A percentile compares a stretch with the other conserved stretches of the same genome.
These are phyloP conservation scores for Clarias platycephalus DNA, from an alignment of 2,797 vertebrate genomes.

Conservation along the genomic window DNA sequence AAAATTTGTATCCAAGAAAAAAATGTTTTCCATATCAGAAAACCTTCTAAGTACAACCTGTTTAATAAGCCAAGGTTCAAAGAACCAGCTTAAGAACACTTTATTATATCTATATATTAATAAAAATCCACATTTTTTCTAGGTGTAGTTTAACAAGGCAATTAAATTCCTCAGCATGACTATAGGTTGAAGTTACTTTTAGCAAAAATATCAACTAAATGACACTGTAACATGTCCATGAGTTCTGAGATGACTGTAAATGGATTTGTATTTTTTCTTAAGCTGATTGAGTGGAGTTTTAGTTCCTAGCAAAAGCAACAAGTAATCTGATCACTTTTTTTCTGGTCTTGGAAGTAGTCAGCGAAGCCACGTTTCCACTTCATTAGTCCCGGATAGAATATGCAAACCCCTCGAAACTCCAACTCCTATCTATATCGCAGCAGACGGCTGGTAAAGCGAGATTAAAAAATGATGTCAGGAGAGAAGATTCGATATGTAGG, in stretches of 20 bases:
- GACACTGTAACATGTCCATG: not conserved
- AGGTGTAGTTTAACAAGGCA: not conserved
- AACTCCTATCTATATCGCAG: conserved; percentile 42
- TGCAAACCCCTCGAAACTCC: conserved; percentile 40
- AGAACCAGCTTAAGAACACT: not conserved
- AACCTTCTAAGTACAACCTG: not conserved
- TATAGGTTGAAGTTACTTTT: not conserved
- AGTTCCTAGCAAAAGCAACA: not conserved
- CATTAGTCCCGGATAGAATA: conserved; percentile 40
- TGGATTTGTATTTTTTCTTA: not conserved
- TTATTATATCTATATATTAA: not conserved
- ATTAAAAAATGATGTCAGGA: conserved; percentile 67
- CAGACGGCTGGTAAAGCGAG: conserved; percentile 57
- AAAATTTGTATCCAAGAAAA: not conserved
- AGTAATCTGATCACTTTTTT: not conserved
- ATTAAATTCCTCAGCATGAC: not conserved
- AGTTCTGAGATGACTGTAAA: not conserved
- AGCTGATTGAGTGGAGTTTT: not conserved
- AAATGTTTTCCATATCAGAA: not conserved
- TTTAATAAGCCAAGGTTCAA: not conserved
- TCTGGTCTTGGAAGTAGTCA: not conserved
- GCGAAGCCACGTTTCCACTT: conserved; percentile 30
- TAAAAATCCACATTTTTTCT: not conserved
- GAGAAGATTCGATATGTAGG: conserved; percentile 56
- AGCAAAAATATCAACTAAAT: not conserved